Base-by-base conservation (phyloP, 2,888 invertebrate species). In the Xylophagus ater region DNA sequence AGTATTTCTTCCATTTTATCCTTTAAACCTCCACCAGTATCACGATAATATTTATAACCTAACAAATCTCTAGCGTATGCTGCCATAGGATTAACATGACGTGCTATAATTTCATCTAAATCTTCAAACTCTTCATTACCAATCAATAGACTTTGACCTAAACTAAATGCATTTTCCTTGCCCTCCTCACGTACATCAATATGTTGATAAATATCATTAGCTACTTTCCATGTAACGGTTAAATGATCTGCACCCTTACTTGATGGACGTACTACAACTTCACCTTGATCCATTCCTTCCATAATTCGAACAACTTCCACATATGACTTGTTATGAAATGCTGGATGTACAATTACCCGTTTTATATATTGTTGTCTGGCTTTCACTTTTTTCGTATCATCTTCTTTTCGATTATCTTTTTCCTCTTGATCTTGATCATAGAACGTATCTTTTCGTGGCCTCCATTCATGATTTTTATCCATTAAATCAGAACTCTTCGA, bases 151-250 rank as follows among this genome's bases (percentile, higher is more conserved):
- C 77, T 76, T 53, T 78, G 77, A 36, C 97, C 97, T 49, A 98
- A 68, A 39, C 93, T 92, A 60, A 96, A 98, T 0, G 87, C 84
- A 59, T 97, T 96, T 57, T 89, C 86, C 68, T 98, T 98, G 10
- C 90, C 90, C 58, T 93, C 87, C 63, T 98, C 98, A 33, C 82
- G 72, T 0, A 98, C 81, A 59, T 96, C 96, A 42, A 99, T 90
- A 58, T 99, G 97, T 59, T 96, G 94, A 57, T 87, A 87, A 49
- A 98, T 84, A 17, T 81, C 82, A 34, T 94, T 88, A 0, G 87
- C 76, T 2, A 98, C 93, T 65, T 99, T 99, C 98, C 98, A 99
- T 0, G 97, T 97, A 2, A 94, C 90, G 0, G 97, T 97, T 46
- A 99, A 67, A 64, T 94, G 94, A 62, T 97, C 90, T 1, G 83